Percentiles rank a stretch among this genome's conserved stretches.
Conservation (phyloP, 1,140 invertebrate species). For the Aphis gossypii region DNA sequence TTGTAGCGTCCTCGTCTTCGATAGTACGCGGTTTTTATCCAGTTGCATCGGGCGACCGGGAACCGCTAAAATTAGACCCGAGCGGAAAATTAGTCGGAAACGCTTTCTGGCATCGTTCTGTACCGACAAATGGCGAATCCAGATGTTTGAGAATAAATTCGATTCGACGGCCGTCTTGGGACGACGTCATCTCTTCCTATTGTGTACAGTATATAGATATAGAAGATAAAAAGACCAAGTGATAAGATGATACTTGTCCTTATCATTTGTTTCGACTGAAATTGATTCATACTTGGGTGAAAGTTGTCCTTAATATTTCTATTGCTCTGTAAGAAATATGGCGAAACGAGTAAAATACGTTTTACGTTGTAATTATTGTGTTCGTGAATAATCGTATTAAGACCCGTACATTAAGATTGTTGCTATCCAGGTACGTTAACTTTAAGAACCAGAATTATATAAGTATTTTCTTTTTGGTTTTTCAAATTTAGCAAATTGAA, state of each 20-base stretch:
- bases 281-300: conserved; percentile 19
- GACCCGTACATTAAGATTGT: not conserved
- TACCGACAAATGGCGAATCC: not conserved
- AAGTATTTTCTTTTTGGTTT: not conserved
- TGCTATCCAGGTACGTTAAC: not conserved
- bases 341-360: not conserved
- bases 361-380: not conserved
- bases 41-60: not conserved
- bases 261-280: conserved; percentile 23
- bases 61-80: not conserved
- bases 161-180: not conserved
- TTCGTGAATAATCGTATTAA: not conserved
- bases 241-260: conserved; percentile 7
- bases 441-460: not conserved
- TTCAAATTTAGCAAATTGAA: not conserved
- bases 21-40: not conserved
- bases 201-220: not conserved
- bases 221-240: not conserved
- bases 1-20: not conserved
- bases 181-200: not conserved
- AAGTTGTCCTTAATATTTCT: conserved; percentile 8
- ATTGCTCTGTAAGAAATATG: not conserved
- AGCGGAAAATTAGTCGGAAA: not conserved
- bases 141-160: not conserved
- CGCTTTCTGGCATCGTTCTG: accelerated